Evolutionary conservation across 1,140 invertebrate species (phyloP).

Genomic region (Palaemon carinicauda): DNA sequence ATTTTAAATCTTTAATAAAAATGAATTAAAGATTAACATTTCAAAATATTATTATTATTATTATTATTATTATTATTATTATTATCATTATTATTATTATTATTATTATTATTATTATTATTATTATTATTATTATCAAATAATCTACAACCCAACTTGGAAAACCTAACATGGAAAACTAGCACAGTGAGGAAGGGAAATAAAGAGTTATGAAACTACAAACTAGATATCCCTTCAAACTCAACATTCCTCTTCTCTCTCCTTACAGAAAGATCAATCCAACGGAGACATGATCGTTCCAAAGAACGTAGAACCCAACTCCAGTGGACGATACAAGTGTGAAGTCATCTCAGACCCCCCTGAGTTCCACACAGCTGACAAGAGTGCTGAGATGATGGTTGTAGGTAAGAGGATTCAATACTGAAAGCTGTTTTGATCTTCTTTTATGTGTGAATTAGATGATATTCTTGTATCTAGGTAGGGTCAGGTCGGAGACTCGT

Average conservation of each 20-base stretch:
- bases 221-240: background rate
- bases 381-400: background rate
- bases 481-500: too few relatives aligned
- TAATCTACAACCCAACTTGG: background rate
- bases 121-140: background rate
- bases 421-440: too few relatives aligned
- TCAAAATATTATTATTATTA: too few relatives aligned
- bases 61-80: too few relatives aligned
- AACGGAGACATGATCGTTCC: background rate
- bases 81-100: too few relatives aligned
- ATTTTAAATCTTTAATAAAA: too few relatives aligned
- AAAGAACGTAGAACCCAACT: background rate
- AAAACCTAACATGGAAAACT: too few relatives aligned
- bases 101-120: too few relatives aligned
- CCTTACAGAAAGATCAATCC: background rate
- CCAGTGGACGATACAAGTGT: background rate
- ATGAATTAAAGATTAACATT: too few relatives aligned
- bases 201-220: background rate
- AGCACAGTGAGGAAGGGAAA: too few relatives aligned
- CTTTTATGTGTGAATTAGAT: too few relatives aligned
- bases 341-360: background rate
- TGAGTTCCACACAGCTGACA: background rate
- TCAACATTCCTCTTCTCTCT: background rate
- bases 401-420: background rate
- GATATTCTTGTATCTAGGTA: too few relatives aligned